Evolutionary conservation across 2,113 vertebrate genomes (phyloP).

Genomic region (Etheostoma spectabile): DNA sequence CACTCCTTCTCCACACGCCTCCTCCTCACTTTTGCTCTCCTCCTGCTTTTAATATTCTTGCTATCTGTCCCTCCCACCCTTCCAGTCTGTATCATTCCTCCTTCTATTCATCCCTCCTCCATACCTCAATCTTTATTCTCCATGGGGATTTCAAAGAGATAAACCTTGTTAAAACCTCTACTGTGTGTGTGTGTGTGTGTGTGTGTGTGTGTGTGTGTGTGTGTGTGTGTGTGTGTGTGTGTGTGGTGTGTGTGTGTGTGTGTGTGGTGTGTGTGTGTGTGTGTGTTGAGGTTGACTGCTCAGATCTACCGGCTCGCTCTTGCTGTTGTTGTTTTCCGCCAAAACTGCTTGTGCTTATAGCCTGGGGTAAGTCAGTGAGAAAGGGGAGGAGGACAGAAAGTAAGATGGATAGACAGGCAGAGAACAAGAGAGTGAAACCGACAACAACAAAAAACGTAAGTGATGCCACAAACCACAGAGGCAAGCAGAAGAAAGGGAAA

Average conservation of each 20-base stretch:
- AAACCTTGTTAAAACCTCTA: slow-evolving; percentile 20
- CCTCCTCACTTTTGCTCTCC: slow-evolving; percentile 9
- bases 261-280: background rate
- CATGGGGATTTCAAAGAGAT: slow-evolving; percentile 29
- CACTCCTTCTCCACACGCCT: slow-evolving; percentile 3
- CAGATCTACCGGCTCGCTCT: slow-evolving; percentile 14
- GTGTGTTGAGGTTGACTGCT: slow-evolving; percentile 11
- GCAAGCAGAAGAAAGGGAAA: slow-evolving; percentile 24
- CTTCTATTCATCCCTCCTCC: slow-evolving; percentile 17
- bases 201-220: background rate
- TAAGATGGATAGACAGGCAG: slow-evolving; percentile 1
- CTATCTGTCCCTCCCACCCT: slow-evolving; percentile 8
- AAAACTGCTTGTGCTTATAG: slow-evolving; percentile 7
- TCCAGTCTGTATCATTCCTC: background rate
- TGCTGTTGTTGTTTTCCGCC: slow-evolving; percentile 9
- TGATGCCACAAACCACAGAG: slow-evolving; percentile 44
- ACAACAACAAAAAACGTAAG: background rate
- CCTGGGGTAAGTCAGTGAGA: slow-evolving; percentile 18
- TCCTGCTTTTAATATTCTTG: slow-evolving; percentile 9
- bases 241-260: no score
- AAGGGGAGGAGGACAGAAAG: slow-evolving; percentile 2
- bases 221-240: background rate
- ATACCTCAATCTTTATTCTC: slow-evolving; percentile 9
- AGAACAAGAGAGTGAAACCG: background rate
- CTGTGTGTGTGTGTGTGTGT: background rate